Percentiles rank a stretch among this genome's conserved stretches.
Evolutionary conservation across 2,888 invertebrate genomes (phyloP).

Genomic region (Ophion costatus): DNA sequence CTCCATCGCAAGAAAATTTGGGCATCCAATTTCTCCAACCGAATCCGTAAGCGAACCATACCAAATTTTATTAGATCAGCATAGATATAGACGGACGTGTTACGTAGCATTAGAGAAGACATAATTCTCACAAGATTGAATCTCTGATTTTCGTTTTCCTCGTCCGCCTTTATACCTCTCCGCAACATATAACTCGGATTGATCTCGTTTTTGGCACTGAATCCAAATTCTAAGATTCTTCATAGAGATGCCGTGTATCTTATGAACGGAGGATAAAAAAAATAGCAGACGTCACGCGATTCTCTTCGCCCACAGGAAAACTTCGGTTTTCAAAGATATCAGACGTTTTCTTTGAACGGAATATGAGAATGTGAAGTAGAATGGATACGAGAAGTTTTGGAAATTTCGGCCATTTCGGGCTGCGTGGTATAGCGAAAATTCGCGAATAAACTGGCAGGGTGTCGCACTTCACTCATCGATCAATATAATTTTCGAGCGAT

Average conservation of each 20-base stretch:
- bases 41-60: conserved; percentile 58
- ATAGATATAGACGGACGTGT: not conserved
- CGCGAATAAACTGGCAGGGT: conserved; percentile 32
- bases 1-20: conserved; percentile 62
- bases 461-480: conserved; percentile 20
- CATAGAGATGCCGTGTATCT: not conserved
- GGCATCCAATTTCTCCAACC: conserved; percentile 64
- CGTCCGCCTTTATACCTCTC: not conserved
- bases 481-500: conserved; percentile 55
- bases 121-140: not conserved
- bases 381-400: not conserved
- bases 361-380: not conserved
- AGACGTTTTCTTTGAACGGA: conserved; percentile 8
- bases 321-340: not conserved
- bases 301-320: not conserved
- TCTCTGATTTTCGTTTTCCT: not conserved
- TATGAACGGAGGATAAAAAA: conserved; percentile 19
- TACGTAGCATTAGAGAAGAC: not conserved
- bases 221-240: conserved; percentile 15
- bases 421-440: conserved; percentile 13
- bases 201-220: conserved; percentile 31
- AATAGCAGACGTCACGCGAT: not conserved
- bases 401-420: not conserved
- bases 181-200: conserved; percentile 8
- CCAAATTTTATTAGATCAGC: conserved; percentile 9